Percentiles rank a stretch among this genome's conserved stretches.
phyloP scores from a whole-genome alignment of 2,888 invertebrate species.

The Dynastes maya region DNA sequence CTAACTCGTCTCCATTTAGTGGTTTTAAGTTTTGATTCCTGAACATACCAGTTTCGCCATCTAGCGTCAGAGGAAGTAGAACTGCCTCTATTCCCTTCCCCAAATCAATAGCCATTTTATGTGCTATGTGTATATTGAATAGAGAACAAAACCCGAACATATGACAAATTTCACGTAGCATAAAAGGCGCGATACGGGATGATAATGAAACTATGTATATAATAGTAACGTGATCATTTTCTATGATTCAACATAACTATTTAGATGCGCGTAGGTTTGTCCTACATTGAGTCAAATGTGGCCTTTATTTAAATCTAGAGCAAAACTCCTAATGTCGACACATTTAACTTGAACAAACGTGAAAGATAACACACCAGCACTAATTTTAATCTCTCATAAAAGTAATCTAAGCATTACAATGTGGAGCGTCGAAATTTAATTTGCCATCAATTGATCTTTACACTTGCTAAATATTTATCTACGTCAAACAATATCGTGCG shows the following conservation, averaged over 20 bases:
- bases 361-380: too few relatives aligned
- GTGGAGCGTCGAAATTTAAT: too few relatives aligned
- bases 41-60: neutral
- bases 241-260: constrained; percentile 11
- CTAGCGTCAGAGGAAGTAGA: neutral
- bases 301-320: neutral
- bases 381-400: too few relatives aligned
- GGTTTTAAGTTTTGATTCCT: too few relatives aligned
- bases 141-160: neutral
- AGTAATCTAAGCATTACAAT: too few relatives aligned
- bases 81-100: neutral
- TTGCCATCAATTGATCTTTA: neutral
- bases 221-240: neutral
- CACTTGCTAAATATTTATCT: constrained; percentile 11
- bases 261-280: neutral
- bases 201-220: neutral
- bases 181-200: neutral
- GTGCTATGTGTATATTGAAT: neutral
- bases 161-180: neutral
- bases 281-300: neutral
- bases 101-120: neutral
- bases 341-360: too few relatives aligned
- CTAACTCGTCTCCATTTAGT: too few relatives aligned
- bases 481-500: constrained; percentile 29
- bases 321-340: neutral